phyloP scores from a whole-genome alignment of 1,140 invertebrate genomes.

The Drosophila pectinifera region DNA sequence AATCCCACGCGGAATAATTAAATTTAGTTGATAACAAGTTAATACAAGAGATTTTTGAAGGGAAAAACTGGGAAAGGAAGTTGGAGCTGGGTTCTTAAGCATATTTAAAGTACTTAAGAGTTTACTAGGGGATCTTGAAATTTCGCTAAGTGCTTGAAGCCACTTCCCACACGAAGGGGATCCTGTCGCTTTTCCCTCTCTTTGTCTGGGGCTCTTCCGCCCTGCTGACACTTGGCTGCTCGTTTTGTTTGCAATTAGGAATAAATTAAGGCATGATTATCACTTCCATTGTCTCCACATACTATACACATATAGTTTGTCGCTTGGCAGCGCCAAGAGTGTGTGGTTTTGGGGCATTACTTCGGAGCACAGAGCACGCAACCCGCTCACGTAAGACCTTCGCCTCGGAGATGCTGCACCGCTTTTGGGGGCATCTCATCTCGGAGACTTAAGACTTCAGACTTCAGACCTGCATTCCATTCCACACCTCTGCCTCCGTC shows the following conservation, averaged over 20 bases:
- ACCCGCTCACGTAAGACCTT: constrained; percentile 78
- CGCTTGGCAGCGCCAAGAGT: constrained; percentile 48
- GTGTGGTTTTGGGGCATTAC: constrained; percentile 15
- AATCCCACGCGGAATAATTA: background rate
- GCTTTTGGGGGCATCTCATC: constrained; percentile 29
- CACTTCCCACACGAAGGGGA: constrained; percentile 26
- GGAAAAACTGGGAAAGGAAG: background rate
- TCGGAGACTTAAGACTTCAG: constrained; percentile 1
- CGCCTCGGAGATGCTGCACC: constrained; percentile 47
- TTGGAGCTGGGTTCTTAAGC: too few species aligned
- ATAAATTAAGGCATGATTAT: constrained; percentile 76
- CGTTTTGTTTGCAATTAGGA: constrained; percentile 72
- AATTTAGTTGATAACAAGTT: background rate
- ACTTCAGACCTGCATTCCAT: constrained; percentile 59
- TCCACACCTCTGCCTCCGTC: constrained; percentile 44
- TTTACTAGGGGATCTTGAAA: background rate
- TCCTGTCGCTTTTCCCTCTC: constrained; percentile 34
- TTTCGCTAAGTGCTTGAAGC: constrained; percentile 2
- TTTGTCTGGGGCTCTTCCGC: constrained; percentile 5
- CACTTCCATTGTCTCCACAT: constrained; percentile 58
- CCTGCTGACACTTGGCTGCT: background rate
- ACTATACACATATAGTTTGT: constrained; percentile 21
- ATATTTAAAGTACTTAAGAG: background rate
- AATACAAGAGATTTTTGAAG: background rate
- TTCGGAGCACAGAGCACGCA: constrained; percentile 46